These are phyloP conservation scores for Parazoanthus darwini DNA, from an alignment of 92 coral and sea anemone genomes.

Conservation along the genomic window DNA sequence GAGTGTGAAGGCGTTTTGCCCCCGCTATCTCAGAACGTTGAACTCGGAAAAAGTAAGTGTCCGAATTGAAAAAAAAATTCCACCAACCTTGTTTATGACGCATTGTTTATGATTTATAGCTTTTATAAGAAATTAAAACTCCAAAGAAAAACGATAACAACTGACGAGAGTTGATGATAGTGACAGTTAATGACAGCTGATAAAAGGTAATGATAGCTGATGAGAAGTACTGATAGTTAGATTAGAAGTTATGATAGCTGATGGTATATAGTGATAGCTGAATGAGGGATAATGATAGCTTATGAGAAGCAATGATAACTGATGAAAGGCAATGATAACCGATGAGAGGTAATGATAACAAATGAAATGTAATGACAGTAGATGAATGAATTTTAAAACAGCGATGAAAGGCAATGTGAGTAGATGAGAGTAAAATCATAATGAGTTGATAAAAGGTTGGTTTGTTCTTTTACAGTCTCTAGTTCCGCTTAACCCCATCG, in stretches of 20 bases:
- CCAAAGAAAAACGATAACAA: background rate
- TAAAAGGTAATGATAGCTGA: background rate
- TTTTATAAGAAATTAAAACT: background rate
- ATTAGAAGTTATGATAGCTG: background rate
- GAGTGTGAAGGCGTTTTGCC: slow-evolving; percentile 50
- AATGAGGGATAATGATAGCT: background rate
- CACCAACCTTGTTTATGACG: too few relatives aligned
- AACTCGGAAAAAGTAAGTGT: slow-evolving; percentile 55
- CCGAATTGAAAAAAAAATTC: background rate
- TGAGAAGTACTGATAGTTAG: background rate
- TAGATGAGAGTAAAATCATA: background rate
- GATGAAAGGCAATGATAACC: background rate
- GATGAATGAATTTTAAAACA: background rate
- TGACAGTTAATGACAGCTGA: background rate
- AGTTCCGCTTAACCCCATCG: slow-evolving; percentile 60
- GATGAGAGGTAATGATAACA: background rate
- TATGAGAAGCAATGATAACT: background rate
- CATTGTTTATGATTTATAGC: too few relatives aligned
- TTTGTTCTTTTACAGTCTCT: slow-evolving; percentile 45
- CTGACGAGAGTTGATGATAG: background rate
- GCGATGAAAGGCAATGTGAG: background rate
- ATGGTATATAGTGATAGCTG: background rate
- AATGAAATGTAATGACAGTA: background rate
- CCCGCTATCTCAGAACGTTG: slow-evolving; percentile 67
- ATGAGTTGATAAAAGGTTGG: background rate